A percentile compares a stretch with the other conserved stretches of the same genome.
These are phyloP conservation scores for Pangasianodon hypophthalmus DNA, from an alignment of 2,113 vertebrate species.

Conservation along the genomic window DNA sequence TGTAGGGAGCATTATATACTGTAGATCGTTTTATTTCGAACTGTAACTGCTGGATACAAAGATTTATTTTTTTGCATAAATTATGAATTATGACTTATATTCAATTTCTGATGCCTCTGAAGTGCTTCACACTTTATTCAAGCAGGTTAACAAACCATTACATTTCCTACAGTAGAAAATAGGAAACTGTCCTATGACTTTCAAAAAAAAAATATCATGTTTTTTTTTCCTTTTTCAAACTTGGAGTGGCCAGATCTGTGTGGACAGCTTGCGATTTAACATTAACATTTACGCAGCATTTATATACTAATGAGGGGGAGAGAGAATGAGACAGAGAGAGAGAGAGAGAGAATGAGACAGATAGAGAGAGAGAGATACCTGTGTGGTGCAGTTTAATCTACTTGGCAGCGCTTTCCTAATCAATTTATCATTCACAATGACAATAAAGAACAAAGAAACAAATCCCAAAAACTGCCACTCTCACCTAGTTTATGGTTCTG, in stretches of 20 bases:
- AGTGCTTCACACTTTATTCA: background rate
- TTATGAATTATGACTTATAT: background rate
- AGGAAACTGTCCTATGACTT: background rate
- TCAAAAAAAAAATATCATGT: background rate
- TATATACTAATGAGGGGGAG: background rate
- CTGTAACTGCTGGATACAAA: background rate
- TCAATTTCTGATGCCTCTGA: background rate
- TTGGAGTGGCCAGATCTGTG: background rate
- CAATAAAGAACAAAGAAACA: background rate
- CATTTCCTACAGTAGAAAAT: background rate
- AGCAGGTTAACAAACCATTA: background rate
- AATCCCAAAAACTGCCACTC: background rate
- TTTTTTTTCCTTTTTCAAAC: background rate
- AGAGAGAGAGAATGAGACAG: background rate
- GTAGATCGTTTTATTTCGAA: background rate
- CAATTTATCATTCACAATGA: background rate
- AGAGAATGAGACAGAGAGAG: background rate
- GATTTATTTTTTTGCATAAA: background rate
- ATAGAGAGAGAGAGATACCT: background rate
- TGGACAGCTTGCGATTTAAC: background rate
- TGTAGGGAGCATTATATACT: background rate
- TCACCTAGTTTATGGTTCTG: background rate
- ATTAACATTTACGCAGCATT: background rate
- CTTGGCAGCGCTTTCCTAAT: no score
- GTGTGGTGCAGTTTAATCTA: background rate